These are phyloP conservation scores for Asbolus verrucosus DNA, from an alignment of 1,140 invertebrate genomes.

Conservation along the genomic window DNA sequence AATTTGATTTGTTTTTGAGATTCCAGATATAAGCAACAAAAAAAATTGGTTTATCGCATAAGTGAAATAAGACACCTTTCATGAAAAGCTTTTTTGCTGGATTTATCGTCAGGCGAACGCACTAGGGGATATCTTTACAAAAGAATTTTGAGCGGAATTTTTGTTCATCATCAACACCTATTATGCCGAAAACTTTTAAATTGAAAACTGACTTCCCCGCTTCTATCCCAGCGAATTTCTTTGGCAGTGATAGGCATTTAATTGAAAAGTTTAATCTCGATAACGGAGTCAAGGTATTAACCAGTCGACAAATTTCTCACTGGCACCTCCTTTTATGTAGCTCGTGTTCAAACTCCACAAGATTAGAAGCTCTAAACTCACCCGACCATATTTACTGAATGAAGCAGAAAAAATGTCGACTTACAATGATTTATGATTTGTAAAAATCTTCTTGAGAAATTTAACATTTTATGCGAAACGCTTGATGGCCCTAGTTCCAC, in stretches of 20 bases:
- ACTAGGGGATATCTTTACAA: conserved; percentile 4
- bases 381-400: conserved; percentile 1
- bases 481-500: background rate
- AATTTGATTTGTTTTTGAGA: conserved; percentile 29
- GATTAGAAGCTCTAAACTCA: background rate
- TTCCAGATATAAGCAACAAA: background rate
- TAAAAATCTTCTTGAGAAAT: background rate
- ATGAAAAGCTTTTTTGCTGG: conserved; percentile 3
- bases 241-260: conserved; percentile 24
- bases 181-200: conserved; percentile 25
- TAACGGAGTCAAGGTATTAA: conserved; percentile 1
- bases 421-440: background rate
- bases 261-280: conserved; percentile 1
- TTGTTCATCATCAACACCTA: conserved; percentile 13
- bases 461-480: background rate
- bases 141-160: conserved; percentile 12
- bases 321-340: background rate
- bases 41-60: conserved; percentile 3
- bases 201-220: conserved; percentile 18
- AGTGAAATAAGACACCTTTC: conserved; percentile 22
- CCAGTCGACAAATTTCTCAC: conserved; percentile 7
- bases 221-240: background rate
- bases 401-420: background rate
- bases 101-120: background rate
- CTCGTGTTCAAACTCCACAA: background rate